Percentiles rank a stretch among this genome's conserved stretches.
These are phyloP conservation scores for Montipora capitata DNA, from an alignment of 92 coral and sea anemone genomes.

Conservation along the genomic window DNA sequence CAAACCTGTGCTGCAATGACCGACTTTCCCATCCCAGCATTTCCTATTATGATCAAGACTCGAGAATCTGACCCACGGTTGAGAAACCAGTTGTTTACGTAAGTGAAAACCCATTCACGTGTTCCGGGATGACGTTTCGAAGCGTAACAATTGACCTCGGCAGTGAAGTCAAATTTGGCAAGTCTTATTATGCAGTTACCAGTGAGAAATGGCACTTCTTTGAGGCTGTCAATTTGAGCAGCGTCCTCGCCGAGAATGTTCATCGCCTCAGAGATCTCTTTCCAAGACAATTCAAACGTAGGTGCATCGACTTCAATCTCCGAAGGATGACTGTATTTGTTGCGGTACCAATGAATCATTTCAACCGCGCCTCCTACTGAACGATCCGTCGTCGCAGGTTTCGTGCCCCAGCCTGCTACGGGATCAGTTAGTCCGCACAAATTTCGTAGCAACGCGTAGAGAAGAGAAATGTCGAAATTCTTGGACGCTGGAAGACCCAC, in stretches of 20 bases:
- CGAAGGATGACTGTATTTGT: conserved; percentile 45
- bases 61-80: conserved; percentile 57
- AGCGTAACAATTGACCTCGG: conserved; percentile 39
- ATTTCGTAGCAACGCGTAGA: conserved; percentile 66
- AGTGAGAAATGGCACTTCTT: conserved; percentile 30
- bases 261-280: conserved; percentile 57
- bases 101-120: conserved; percentile 70
- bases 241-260: conserved; percentile 57
- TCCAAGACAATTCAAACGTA: conserved; percentile 67
- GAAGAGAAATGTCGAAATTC: conserved; percentile 76
- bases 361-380: conserved; percentile 61
- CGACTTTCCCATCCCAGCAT: conserved; percentile 84
- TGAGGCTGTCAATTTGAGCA: conserved; percentile 47
- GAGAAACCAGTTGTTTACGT: conserved; percentile 57
- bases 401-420: conserved; percentile 63
- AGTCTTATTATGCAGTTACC: conserved; percentile 22
- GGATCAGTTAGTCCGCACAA: conserved; percentile 70
- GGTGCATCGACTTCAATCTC: conserved; percentile 27
- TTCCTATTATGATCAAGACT: conserved; percentile 61
- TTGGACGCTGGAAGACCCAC: conserved; percentile 52
- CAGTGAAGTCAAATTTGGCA: conserved; percentile 68
- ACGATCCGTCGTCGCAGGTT: conserved; percentile 54
- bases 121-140: conserved; percentile 60
- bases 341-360: conserved; percentile 66
- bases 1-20: conserved; percentile 78